Base-by-base conservation (phyloP, 2,888 invertebrate genomes). In the Pediacus dermestoides region DNA sequence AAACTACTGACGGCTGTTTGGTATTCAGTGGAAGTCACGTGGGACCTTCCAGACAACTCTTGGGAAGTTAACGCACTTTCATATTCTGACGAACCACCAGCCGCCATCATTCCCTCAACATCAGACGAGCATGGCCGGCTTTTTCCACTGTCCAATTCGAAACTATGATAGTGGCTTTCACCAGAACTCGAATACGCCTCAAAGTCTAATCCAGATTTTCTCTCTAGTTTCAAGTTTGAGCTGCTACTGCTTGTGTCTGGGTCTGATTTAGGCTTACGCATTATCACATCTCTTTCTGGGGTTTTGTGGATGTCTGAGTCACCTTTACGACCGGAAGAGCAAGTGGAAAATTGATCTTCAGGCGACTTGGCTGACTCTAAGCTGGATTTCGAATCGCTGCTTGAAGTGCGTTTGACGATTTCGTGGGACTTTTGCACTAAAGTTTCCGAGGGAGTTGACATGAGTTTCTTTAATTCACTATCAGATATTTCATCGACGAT, bases 81-180 rank as follows among this genome's bases (percentile, higher is more conserved):
- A 64, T 91, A 92, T 57, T 92, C 90, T 2, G 90, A 89, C 2
- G 83, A 83, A 30, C 85, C 85, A 30, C 85, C 85, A 8, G 83
- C 85, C 2, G 81, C 81, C 50, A 82, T 68, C 56, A 89, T 69
- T n/a, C 83, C 84, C 57, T 92, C 92, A 2, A 90, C 72, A 66
- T 92, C 92, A 0, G 91, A 90, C 2, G 91, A 92, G 42, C 86
- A 76, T 0, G 91, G 92, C 53, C 91, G 76, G 58, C 87, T 85
- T 37, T 73, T 74, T 4, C 72, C 73, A 49, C 81, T 80, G 41
- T 83, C 82, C 58, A 85, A 82, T 61, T 89, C 90, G 61, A 88
- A 88, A 45, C 91, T 91, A 46, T 88, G 89, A 61, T 90, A 90
- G 53, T 87, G 86, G 61, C 90, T 90, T 57, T 88, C 89, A 9